These are phyloP conservation scores for Sebastes nivosus DNA, from an alignment of 2,797 vertebrate species.

Conservation along the genomic window DNA sequence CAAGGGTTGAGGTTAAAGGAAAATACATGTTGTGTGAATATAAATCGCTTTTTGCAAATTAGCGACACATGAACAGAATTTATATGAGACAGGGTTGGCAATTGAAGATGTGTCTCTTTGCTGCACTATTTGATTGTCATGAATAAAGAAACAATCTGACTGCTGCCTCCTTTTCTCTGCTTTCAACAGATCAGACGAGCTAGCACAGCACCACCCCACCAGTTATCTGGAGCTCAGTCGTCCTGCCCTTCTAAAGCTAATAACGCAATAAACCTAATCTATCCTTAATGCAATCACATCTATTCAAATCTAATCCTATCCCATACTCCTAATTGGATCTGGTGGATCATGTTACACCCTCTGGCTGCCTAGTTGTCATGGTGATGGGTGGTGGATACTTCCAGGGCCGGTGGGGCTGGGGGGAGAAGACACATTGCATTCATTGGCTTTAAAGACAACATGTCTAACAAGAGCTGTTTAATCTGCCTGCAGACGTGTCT, in stretches of 20 bases:
- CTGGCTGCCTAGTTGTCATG: slow-evolving; percentile 71
- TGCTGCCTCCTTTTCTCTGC: slow-evolving; percentile 8
- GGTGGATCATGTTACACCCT: slow-evolving; percentile 71
- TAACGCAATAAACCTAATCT: slow-evolving; percentile 72
- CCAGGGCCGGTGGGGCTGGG: slow-evolving; percentile 10
- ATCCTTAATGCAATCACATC: slow-evolving; percentile 75
- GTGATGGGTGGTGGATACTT: slow-evolving; percentile 53
- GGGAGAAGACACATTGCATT: slow-evolving; percentile 34
- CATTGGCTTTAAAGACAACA: slow-evolving; percentile 46
- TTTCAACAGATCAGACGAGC: slow-evolving; percentile 25
- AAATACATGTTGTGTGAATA: background rate
- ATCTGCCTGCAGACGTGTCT: slow-evolving; percentile 26
- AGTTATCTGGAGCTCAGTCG: slow-evolving; percentile 42
- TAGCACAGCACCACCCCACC: slow-evolving; percentile 11
- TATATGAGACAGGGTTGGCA: background rate
- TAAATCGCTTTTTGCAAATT: background rate
- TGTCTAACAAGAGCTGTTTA: slow-evolving; percentile 40
- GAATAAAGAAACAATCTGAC: slow-evolving; percentile 3
- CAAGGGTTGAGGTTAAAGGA: background rate
- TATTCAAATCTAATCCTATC: slow-evolving; percentile 74
- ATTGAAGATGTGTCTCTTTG: background rate
- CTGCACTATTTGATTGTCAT: background rate
- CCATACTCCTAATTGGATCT: slow-evolving; percentile 73
- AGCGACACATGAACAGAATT: background rate
- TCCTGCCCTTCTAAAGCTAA: slow-evolving; percentile 68